These are phyloP conservation scores for Melitaea cinxia DNA, from an alignment of 1,140 invertebrate species.

Conservation along the genomic window DNA sequence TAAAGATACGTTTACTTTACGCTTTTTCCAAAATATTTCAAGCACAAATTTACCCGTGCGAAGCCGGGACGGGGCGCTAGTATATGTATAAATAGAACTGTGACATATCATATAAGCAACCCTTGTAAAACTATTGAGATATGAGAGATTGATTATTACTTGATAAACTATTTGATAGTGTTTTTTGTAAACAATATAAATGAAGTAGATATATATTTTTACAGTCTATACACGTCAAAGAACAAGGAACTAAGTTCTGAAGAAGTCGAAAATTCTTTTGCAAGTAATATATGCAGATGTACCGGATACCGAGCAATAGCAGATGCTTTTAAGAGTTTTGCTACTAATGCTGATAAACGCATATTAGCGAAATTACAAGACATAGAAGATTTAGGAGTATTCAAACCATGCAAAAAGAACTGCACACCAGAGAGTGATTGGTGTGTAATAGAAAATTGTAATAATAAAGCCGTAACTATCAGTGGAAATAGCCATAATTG, in stretches of 20 bases:
- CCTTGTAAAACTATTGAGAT: too few relatives aligned
- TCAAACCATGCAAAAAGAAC: conserved; percentile 52
- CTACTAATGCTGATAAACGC: conserved; percentile 44
- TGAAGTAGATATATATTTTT: conserved; percentile 22
- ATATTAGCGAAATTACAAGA: conserved; percentile 76
- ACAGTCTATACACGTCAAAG: conserved; percentile 62
- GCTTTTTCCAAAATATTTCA: too few relatives aligned
- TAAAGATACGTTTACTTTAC: too few relatives aligned
- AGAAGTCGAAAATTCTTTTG: conserved; percentile 89
- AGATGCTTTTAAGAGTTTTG: conserved; percentile 84
- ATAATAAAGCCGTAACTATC: conserved; percentile 46
- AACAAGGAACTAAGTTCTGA: conserved; percentile 82
- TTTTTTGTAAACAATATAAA: too few relatives aligned
- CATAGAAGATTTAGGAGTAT: conserved; percentile 64
- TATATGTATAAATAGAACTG: too few relatives aligned
- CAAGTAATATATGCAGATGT: conserved; percentile 93
- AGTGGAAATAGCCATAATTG: conserved; percentile 68
- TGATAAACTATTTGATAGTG: too few relatives aligned
- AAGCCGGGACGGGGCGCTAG: too few relatives aligned
- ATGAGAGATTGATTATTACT: too few relatives aligned
- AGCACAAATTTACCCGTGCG: too few relatives aligned
- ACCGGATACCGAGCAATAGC: conserved; percentile 94
- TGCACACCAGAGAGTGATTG: conserved; percentile 50
- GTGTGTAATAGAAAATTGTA: conserved; percentile 52
- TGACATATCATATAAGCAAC: too few relatives aligned